Evolutionary conservation across 2,113 vertebrate genomes (phyloP).

Genomic region (Notarius lentiginosus): DNA sequence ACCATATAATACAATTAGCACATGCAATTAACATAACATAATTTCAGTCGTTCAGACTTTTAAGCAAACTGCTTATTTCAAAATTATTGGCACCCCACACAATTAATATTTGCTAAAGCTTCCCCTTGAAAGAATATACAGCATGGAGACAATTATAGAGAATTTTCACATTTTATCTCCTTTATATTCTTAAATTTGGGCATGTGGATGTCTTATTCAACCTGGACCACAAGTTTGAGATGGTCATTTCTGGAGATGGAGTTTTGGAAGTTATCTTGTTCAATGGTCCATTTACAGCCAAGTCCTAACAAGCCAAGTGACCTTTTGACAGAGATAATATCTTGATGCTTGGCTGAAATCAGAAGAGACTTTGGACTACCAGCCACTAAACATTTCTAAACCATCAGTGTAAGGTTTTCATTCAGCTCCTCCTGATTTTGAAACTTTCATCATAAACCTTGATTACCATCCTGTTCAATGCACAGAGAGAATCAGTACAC

Average conservation of each 20-base stretch:
- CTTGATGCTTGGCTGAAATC: not conserved
- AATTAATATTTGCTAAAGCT: not conserved
- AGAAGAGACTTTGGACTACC: not conserved
- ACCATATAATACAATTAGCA: too few species aligned
- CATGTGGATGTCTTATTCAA: not conserved
- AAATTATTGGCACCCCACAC: not conserved
- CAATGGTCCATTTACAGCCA: not conserved
- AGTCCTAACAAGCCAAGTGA: not conserved
- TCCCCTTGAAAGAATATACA: not conserved
- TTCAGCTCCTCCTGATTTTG: not conserved
- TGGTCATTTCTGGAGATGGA: not conserved
- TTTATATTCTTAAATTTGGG: not conserved
- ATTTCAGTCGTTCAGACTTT: not conserved
- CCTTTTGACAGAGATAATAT: not conserved
- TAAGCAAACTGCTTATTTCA: not conserved
- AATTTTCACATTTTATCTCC: not conserved
- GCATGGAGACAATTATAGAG: not conserved
- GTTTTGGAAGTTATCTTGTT: not conserved
- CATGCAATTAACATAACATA: too few species aligned
- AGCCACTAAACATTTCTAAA: not conserved
- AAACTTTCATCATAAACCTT: not conserved
- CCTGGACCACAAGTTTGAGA: not conserved
- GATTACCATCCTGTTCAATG: not conserved
- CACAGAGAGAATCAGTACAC: not conserved
- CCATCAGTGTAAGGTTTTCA: not conserved